These are phyloP conservation scores for Silurus glanis DNA, from an alignment of 2,113 vertebrate species.

Conservation along the genomic window DNA sequence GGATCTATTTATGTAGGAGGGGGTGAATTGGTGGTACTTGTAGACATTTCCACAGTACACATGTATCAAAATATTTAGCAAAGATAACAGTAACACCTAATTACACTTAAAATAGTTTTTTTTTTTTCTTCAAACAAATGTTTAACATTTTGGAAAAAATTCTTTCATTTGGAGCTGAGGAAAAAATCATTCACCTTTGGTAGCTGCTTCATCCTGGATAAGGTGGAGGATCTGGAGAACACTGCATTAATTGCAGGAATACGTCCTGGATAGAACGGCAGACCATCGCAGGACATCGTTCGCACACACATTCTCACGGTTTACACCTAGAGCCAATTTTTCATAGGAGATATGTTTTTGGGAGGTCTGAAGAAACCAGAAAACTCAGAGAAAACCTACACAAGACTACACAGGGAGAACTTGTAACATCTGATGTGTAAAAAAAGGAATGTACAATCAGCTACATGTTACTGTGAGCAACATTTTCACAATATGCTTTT, in stretches of 20 bases:
- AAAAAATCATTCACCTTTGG: background rate
- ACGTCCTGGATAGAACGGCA: background rate
- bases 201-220: background rate
- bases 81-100: background rate
- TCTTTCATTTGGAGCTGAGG: background rate
- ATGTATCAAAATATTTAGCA: background rate
- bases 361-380: background rate
- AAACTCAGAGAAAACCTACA: background rate
- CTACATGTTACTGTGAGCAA: background rate
- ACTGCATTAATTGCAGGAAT: background rate
- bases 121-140: background rate
- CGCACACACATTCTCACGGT: background rate
- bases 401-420: background rate
- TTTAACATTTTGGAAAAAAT: background rate
- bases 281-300: background rate
- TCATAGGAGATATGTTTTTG: background rate
- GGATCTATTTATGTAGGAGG: background rate
- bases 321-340: background rate
- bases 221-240: background rate
- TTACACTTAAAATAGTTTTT: background rate
- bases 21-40: background rate
- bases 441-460: background rate
- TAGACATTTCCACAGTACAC: background rate
- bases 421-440: background rate
- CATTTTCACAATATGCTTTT: background rate